phyloP scores from a whole-genome alignment of 1,140 invertebrate genomes.

The Brachionus rubens region DNA sequence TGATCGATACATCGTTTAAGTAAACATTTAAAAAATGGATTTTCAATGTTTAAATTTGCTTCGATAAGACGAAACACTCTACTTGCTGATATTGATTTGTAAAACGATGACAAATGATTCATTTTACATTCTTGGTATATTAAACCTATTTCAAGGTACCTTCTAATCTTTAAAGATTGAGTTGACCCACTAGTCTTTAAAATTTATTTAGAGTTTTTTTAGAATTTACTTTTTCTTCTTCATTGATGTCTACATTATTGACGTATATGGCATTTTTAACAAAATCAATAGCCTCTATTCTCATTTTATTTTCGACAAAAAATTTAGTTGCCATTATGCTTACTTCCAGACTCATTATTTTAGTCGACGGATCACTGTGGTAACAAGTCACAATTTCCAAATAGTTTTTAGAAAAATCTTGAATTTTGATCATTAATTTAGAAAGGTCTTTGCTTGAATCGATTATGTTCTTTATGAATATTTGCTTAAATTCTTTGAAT shows the following conservation, averaged over 20 bases:
- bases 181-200: too few relatives aligned
- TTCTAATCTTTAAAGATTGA: constrained; percentile 11
- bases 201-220: too few relatives aligned
- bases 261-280: constrained; percentile 12
- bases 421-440: too few relatives aligned
- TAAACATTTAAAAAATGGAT: constrained; percentile 8
- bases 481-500: too few relatives aligned
- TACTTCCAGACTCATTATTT: not conserved
- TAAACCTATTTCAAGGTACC: constrained; percentile 30
- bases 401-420: constrained; percentile 4
- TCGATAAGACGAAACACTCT: constrained; percentile 7
- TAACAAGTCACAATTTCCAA: not conserved
- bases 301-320: constrained; percentile 13
- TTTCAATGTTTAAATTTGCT: not conserved
- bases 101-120: not conserved
- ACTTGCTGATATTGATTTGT: constrained; percentile 2
- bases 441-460: too few relatives aligned
- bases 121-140: not conserved
- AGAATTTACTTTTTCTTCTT: constrained; percentile 18
- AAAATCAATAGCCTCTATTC: not conserved
- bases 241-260: not conserved
- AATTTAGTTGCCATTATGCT: constrained; percentile 23
- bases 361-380: not conserved
- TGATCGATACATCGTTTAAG: not conserved
- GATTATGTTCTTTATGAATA: too few relatives aligned